Evolutionary conservation across 2,888 invertebrate species (phyloP).

Genomic region (Conistra vaccinii): DNA sequence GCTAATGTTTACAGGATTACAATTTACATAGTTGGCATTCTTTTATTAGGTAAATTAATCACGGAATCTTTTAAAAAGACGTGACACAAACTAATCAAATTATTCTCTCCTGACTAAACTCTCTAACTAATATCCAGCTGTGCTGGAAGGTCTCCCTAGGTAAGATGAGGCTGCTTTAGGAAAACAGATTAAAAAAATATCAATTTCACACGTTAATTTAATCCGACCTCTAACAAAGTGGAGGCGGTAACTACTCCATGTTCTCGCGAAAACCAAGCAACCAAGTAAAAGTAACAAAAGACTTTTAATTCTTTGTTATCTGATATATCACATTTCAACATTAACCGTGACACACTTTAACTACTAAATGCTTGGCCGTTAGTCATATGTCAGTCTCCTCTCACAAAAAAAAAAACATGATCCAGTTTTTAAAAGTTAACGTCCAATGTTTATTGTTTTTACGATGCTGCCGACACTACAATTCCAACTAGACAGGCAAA

Average conservation of each 20-base stretch:
- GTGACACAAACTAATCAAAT: neutral
- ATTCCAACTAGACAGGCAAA: conserved; percentile 70
- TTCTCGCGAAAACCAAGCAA: conserved; percentile 37
- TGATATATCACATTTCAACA: conserved; percentile 62
- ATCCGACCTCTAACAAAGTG: neutral
- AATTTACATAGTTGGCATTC: conserved; percentile 18
- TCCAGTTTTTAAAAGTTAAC: conserved; percentile 76
- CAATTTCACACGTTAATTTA: conserved; percentile 18
- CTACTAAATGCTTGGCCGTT: conserved; percentile 55
- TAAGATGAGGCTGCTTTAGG: neutral
- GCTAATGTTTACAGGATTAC: conserved; percentile 23
- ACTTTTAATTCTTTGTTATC: conserved; percentile 58
- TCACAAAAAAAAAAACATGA: conserved; percentile 67
- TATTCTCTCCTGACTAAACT: neutral
- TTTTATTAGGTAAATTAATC: neutral
- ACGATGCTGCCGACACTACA: conserved; percentile 58
- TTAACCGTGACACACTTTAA: conserved; percentile 64
- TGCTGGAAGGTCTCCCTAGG: neutral
- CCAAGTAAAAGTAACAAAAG: conserved; percentile 50
- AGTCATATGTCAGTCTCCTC: conserved; percentile 57
- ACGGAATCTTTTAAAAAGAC: neutral
- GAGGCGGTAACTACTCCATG: conserved; percentile 12
- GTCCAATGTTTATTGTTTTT: conserved; percentile 81
- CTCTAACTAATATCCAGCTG: neutral
- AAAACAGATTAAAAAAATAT: neutral